Percentiles rank a stretch among this genome's conserved stretches.
These are phyloP conservation scores for Martes flavigula DNA, from an alignment of 2,797 vertebrate genomes.

Conservation along the genomic window DNA sequence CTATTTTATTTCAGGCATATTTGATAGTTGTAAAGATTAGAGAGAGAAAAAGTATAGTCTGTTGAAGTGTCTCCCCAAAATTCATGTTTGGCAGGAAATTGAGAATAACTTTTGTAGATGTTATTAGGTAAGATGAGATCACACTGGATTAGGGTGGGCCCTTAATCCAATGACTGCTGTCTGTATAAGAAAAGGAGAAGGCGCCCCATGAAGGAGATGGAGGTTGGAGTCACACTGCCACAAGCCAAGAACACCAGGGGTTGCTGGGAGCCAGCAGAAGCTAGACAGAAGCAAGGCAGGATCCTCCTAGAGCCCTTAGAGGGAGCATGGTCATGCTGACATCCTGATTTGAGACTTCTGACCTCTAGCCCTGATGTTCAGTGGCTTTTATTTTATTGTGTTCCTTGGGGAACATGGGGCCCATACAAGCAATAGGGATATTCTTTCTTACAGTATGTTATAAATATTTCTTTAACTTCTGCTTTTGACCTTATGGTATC, in stretches of 20 bases:
- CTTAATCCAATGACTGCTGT: neutral
- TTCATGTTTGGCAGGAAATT: neutral
- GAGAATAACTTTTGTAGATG: neutral
- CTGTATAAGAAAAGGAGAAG: neutral
- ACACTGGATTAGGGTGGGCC: neutral
- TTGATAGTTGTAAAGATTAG: neutral
- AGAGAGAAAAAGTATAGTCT: neutral
- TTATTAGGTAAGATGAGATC: neutral
- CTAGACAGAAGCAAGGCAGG: neutral
- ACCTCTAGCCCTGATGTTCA: neutral
- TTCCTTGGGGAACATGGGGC: neutral
- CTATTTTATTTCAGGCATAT: neutral
- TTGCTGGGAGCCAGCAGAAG: neutral
- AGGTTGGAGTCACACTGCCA: neutral
- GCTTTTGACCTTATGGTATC: conserved; percentile 7
- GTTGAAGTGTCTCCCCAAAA: neutral
- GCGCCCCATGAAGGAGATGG: neutral
- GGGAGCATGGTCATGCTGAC: neutral
- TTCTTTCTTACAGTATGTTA: neutral
- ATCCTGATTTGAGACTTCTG: neutral
- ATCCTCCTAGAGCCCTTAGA: neutral
- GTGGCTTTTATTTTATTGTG: neutral
- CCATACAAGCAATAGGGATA: neutral
- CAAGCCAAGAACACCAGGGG: neutral
- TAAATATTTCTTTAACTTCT: conserved; percentile 26